Conservation (phyloP, 2,888 invertebrate genomes). For the Papilio demoleus region DNA sequence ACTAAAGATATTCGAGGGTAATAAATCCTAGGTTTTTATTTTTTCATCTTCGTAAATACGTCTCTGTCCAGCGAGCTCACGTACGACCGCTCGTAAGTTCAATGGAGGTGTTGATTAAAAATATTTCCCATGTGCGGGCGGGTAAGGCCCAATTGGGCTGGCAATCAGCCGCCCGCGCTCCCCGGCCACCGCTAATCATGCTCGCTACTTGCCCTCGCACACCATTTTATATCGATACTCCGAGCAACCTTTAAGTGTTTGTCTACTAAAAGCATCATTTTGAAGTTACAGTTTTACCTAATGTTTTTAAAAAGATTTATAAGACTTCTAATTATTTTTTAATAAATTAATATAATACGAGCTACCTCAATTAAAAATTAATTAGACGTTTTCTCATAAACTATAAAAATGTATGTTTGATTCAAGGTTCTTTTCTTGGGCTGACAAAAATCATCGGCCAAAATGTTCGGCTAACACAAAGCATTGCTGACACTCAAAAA, state of each 20-base stretch:
- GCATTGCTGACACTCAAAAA: conserved; percentile 67
- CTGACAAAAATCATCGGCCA: conserved; percentile 63
- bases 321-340: background rate
- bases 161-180: conserved; percentile 77
- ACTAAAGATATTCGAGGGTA: background rate
- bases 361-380: background rate
- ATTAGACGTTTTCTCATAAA: conserved; percentile 21
- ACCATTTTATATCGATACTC: conserved; percentile 43
- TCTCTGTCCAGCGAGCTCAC: conserved; percentile 75
- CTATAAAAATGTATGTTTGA: conserved; percentile 7
- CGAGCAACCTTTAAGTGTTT: conserved; percentile 31
- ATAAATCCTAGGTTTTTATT: conserved; percentile 11
- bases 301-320: background rate
- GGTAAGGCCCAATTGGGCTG: conserved; percentile 83
- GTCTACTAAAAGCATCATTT: conserved; percentile 11
- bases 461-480: conserved; percentile 71
- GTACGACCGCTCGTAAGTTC: conserved; percentile 84
- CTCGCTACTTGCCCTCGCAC: conserved; percentile 58
- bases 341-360: too few species aligned
- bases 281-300: background rate
- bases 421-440: conserved; percentile 13
- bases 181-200: conserved; percentile 75
- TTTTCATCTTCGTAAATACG: conserved; percentile 53
- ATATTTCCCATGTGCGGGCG: conserved; percentile 84
- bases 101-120: conserved; percentile 85